These are phyloP conservation scores for Rhagonycha lutea DNA, from an alignment of 2,888 invertebrate species.

Conservation along the genomic window DNA sequence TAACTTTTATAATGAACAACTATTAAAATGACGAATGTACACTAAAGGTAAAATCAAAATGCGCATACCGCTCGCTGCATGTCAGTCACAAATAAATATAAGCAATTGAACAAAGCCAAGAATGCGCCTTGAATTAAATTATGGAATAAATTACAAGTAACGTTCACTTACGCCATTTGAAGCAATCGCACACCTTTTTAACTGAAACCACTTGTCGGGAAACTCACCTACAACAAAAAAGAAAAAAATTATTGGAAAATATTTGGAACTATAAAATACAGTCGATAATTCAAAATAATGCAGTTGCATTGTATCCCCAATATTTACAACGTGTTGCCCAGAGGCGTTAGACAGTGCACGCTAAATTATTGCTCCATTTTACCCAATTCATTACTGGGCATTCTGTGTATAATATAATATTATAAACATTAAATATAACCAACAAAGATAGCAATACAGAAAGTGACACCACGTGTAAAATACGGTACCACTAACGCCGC, in stretches of 20 bases:
- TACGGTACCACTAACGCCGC: conserved; percentile 38
- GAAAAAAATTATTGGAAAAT: not conserved
- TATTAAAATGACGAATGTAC: conserved; percentile 49
- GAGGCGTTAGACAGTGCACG: conserved; percentile 52
- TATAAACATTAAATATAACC: conserved; percentile 25
- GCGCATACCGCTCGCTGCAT: conserved; percentile 49
- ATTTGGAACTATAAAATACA: not conserved
- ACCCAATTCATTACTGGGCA: conserved; percentile 38
- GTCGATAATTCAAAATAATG: conserved; percentile 4
- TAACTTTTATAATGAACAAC: not conserved
- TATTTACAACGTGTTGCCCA: conserved; percentile 44
- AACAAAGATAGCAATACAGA: conserved; percentile 42
- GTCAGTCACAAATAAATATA: conserved; percentile 44
- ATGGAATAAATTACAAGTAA: conserved; percentile 37
- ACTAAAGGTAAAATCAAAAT: conserved; percentile 48
- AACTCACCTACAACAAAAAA: conserved; percentile 42
- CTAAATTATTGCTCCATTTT: conserved; percentile 51
- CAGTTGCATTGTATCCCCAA: conserved; percentile 14
- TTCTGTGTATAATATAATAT: conserved; percentile 35
- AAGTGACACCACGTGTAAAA: conserved; percentile 40
- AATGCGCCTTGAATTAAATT: conserved; percentile 49
- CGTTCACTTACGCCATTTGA: conserved; percentile 39
- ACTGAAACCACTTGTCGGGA: conserved; percentile 25
- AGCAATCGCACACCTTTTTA: conserved; percentile 5
- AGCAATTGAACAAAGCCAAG: conserved; percentile 47